Evolutionary conservation across 2,797 vertebrate genomes (phyloP).

Genomic region (Dicrostonyx torquatus): DNA sequence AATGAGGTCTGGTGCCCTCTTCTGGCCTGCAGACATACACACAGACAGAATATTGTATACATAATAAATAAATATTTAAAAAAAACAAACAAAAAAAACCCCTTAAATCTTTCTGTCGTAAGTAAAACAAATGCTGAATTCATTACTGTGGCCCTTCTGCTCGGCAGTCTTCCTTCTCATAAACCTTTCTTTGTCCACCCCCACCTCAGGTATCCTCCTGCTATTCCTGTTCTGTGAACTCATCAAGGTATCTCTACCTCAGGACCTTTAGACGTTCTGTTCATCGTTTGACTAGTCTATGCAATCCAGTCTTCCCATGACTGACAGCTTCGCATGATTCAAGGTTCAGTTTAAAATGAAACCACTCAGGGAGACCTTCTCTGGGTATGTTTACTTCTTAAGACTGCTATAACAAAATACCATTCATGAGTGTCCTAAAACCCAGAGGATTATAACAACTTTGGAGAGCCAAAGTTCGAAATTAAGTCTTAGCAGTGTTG

Average conservation of each 20-base stretch:
- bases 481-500: neutral
- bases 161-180: neutral
- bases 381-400: constrained; percentile 6
- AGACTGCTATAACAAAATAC: neutral
- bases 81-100: too few relatives aligned
- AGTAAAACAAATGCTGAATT: neutral
- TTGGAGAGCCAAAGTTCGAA: neutral
- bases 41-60: too few relatives aligned
- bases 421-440: neutral
- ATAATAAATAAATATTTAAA: too few relatives aligned
- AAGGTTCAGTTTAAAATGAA: constrained; percentile 38
- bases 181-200: neutral
- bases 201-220: neutral
- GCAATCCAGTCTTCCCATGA: neutral
- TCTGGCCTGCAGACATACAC: too few relatives aligned
- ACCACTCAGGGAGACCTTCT: neutral
- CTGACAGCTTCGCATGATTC: constrained; percentile 10
- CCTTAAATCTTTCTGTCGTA: neutral
- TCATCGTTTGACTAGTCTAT: neutral
- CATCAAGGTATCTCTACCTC: neutral
- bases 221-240: constrained; percentile 14
- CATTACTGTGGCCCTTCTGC: neutral
- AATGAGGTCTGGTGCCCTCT: too few relatives aligned
- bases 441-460: constrained; percentile 4
- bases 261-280: constrained; percentile 37